Base-by-base conservation (phyloP, 1,140 invertebrate species). In the Paralvinella palmiformis region DNA sequence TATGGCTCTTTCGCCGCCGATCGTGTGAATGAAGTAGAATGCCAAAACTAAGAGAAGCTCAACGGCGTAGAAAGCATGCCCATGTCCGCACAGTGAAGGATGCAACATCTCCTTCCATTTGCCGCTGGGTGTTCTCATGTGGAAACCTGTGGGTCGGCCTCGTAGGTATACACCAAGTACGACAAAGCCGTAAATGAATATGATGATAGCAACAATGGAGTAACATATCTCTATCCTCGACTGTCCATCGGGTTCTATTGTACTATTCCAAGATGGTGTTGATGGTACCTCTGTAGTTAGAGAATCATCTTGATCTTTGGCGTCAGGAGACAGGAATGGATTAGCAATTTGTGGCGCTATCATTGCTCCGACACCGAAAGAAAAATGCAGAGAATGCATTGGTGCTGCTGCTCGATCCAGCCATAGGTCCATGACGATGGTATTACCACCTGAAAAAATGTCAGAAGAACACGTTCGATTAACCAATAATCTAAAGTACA, bases 1-100 rank as follows among this genome's bases (percentile, higher is more conserved):
- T 3, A 62, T 62, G 3, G 70, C 63, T 1, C 73, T 53, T 32
- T 74, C 73, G 1, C 70, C 71, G 0, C 70, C 73, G 22, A 68
- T 65, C 41, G 58, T 22, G 33, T 65, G 63, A 24, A 73, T 65
- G 60, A 67, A 73, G 36, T 66, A 73, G 5, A 72, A 41, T 17
- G 72, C 73, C 1, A 74, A 48, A 2, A 71, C 45, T 10, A 35
- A n/a, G 10, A 73, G 68, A 1, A 74, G 64, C n/a, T 63, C 35
- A 1, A 69, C 36, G 20, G 68, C 72, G 53, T 65, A 70, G 48
- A 66, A 31, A 29, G 59, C 29, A 3, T 68, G 53, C 0, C 71
- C 71, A 36, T 59, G 13, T n/a, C 66, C 57, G 50, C 73, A 74
- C n/a, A 70, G 64, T 1, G 45, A 65, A 3, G 71, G 70, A 56